A percentile compares a stretch with the other conserved stretches of the same genome.
These are phyloP conservation scores for Nineta flava DNA, from an alignment of 2,888 invertebrate species.

Conservation along the genomic window DNA sequence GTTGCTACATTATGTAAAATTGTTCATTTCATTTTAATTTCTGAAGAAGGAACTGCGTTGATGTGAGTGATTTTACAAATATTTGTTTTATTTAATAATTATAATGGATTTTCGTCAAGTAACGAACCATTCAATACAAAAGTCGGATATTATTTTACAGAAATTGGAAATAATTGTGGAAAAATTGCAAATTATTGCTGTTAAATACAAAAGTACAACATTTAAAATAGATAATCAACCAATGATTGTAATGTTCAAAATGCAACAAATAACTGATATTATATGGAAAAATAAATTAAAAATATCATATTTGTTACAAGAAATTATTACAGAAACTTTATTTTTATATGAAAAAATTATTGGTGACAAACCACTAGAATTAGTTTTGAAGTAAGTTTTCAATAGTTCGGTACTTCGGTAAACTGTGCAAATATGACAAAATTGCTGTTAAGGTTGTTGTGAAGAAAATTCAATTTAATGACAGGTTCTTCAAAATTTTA, in stretches of 20 bases:
- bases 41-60: too few species aligned
- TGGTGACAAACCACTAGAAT: constrained; percentile 37
- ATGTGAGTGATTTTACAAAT: too few species aligned
- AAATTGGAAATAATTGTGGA: constrained; percentile 40
- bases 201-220: constrained; percentile 35
- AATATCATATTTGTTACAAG: constrained; percentile 35
- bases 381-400: constrained; percentile 34
- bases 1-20: too few species aligned
- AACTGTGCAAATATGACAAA: too few species aligned
- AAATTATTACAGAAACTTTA: constrained; percentile 36
- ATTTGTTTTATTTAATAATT: too few species aligned
- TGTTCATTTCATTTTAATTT: too few species aligned
- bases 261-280: constrained; percentile 34
- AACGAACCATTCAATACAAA: too few species aligned
- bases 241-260: constrained; percentile 26
- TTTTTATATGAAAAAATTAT: constrained; percentile 40
- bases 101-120: too few species aligned
- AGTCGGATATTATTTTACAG: constrained; percentile 24
- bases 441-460: too few species aligned
- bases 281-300: constrained; percentile 37
- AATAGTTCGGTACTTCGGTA: too few species aligned
- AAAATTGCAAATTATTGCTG: constrained; percentile 33
- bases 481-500: too few species aligned
- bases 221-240: constrained; percentile 30
- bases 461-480: too few species aligned